Evolutionary conservation across 2,888 invertebrate genomes (phyloP).

Genomic region (Eumacrocentrus americanus): DNA sequence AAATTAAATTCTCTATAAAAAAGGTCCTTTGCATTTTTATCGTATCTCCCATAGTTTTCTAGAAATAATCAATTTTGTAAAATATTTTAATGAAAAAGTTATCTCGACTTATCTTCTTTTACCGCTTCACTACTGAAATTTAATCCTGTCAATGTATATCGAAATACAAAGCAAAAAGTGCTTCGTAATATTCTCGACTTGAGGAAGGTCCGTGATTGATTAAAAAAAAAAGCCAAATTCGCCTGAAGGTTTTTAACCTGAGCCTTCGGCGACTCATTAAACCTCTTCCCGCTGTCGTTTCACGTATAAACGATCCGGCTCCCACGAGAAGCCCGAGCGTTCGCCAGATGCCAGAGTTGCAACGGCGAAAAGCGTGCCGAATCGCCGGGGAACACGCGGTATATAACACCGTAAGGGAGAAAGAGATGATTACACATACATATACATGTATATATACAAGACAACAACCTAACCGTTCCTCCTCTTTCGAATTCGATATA

Average conservation of each 20-base stretch:
- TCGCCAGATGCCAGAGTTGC: constrained; percentile 26
- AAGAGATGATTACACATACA: neutral
- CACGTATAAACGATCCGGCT: constrained; percentile 19
- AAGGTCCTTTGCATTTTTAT: no score
- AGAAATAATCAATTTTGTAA: neutral
- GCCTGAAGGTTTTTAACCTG: constrained; percentile 7
- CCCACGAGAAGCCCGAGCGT: constrained; percentile 26
- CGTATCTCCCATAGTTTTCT: no score
- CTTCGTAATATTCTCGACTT: constrained; percentile 13
- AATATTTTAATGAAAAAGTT: no score
- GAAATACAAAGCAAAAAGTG: neutral
- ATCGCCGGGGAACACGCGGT: constrained; percentile 5
- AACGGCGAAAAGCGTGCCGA: constrained; percentile 26
- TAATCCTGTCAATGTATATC: neutral
- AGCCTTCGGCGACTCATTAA: constrained; percentile 24
- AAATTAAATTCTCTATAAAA: no score
- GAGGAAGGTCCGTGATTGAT: constrained; percentile 31
- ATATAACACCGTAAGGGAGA: neutral
- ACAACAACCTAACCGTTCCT: neutral
- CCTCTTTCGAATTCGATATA: constrained; percentile 13
- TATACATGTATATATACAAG: neutral
- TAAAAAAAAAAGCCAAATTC: constrained; percentile 18
- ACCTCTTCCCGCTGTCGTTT: constrained; percentile 17
- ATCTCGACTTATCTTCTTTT: no score
- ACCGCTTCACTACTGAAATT: no score